Base-by-base conservation (phyloP, 2,888 invertebrate species). In the Agrotis puta region DNA sequence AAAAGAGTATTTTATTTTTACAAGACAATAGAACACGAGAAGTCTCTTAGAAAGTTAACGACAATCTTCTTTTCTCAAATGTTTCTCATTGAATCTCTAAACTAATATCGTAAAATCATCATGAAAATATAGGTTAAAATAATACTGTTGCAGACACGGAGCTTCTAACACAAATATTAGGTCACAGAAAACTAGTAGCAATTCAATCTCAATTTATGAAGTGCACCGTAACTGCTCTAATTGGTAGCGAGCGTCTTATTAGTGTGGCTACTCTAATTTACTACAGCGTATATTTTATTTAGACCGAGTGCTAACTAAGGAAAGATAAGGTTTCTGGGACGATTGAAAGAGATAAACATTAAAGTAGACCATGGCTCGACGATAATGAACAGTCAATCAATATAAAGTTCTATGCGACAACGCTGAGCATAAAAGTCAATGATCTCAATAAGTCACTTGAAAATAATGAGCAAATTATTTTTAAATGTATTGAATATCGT, bases 161-260 rank as follows among this genome's bases (percentile, higher is more conserved):
- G 18, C n/a, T 54, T 33, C 33, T 50, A 50, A 51, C 59, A 45
- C 24, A 45, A 70, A 50, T 50, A 71, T 64, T 71, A 39, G 64
- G 72, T 72, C 72, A 64, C 47, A 57, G 47, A 27, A 78, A 53
- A 62, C 51, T 57, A 50, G 50, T 13, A 47, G 64, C 50, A 70
- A 64, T 76, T 64, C 45, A 75, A 75, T 58, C 39, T 56, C 54
- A 71, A 76, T 79, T 72, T 61, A 79, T 57, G 51, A 64, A 72
- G 43, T 43, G 57, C 47, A 50, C 43, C 20, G 64, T 63, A 71
- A 54, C 71, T 64, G 22, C n/a, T 64, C 72, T 78, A 78, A 76
- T 76, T 76, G 79, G 64, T 57, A 47, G 64, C 73, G 51, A 51
- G 72, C 27, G 39, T 71, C 72, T 62, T 71, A 39, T 57, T 76